Base-by-base conservation (phyloP, 2,888 invertebrate genomes). In the Trachelus tabidus region DNA sequence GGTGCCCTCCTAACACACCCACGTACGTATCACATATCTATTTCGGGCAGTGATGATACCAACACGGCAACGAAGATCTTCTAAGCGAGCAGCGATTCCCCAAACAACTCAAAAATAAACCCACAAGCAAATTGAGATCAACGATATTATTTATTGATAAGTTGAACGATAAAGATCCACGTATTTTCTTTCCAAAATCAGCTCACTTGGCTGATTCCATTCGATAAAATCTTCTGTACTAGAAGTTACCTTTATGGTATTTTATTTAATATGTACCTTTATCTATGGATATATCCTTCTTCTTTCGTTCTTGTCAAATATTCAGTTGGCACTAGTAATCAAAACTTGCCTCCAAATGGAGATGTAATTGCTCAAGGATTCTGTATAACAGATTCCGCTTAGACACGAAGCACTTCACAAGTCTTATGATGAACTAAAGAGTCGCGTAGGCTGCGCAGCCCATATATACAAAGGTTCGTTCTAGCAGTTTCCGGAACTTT, bases 401-500 rank as follows among this genome's bases (percentile, higher is more conserved):
- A 56, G 23, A 23, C 56, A 56, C 56, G 15, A 12, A 23, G 2
- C 35, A 73, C 78, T 33, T 76, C n/a, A 75, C 78, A 81, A 83
- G 84, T 87, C 86, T 89, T 80, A 84, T 87, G 86, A 87, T 86
- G 85, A 87, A 91, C 91, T 91, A 86, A 90, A 89, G 86, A 87
- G 87, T 89, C 93, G 93, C 92, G 91, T 91, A 92, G 92, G 92
- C 90, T 90, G 89, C 90, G 92, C 93, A 92, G 92, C 92, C 92
- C 92, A 93, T 93, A 93, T 94, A 93, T 94, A 94, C 93, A 94
- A 94, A 93, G 93, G 93, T 91, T 85, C 84, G 85, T 89, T 92
- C 92, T 90, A 93, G 93, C 93, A 93, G 93, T 92, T 93, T 94
- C 94, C 93, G 93, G 94, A 94, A 94, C 93, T 93, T 94, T 94